Percentiles rank a stretch among this genome's conserved stretches.
phyloP scores from a whole-genome alignment of 64 coral and sea anemone genomes.

The Anthopleura sola region DNA sequence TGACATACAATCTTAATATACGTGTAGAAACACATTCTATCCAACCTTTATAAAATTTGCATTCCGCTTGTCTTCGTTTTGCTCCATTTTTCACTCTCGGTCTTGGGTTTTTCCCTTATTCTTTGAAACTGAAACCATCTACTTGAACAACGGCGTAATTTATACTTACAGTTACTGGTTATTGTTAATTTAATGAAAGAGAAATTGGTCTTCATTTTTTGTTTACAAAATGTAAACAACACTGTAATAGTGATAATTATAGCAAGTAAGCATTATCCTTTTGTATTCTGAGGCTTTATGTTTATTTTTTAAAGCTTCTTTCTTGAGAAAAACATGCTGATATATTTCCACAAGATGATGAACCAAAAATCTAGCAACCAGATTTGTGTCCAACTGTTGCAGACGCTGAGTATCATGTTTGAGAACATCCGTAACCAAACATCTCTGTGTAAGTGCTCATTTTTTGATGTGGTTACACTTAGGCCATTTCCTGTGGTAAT shows the following conservation, averaged over 20 bases:
- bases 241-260: too few relatives aligned
- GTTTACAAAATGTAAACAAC: too few relatives aligned
- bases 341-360: conserved; percentile 95
- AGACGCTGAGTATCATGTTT: conserved; percentile 96
- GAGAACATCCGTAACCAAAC: conserved; percentile 99
- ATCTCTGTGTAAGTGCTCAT: conserved; percentile 85
- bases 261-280: neutral
- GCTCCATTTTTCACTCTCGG: neutral
- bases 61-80: neutral
- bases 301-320: conserved; percentile 68
- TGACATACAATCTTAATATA: neutral
- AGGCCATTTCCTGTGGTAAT: too few relatives aligned
- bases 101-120: neutral
- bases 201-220: too few relatives aligned
- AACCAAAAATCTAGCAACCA: conserved; percentile 82
- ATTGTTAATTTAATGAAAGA: too few relatives aligned
- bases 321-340: conserved; percentile 96
- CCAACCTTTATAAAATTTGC: neutral
- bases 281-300: neutral
- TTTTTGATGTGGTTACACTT: neutral
- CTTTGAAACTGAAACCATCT: too few relatives aligned
- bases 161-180: too few relatives aligned
- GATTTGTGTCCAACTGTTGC: conserved; percentile 89
- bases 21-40: neutral
- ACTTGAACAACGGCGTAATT: too few relatives aligned